Evolutionary conservation across 2,888 invertebrate species (phyloP), one percentile per base, ranked within the genome.

Genomic region (Hemicrepidius hirtus): DNA sequence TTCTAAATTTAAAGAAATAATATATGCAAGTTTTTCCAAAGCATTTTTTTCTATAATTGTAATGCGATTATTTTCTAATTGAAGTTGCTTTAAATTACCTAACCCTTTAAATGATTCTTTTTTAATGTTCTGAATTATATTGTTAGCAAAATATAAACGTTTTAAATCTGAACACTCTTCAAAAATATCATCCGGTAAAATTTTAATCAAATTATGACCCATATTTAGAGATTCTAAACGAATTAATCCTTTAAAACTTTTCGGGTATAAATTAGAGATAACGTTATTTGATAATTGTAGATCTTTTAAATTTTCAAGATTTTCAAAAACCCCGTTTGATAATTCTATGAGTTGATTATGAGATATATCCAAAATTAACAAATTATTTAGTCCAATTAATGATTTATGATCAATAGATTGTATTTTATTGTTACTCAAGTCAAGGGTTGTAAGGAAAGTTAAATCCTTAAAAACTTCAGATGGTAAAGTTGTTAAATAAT

Each of bases 81-180:
- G n/a, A 7, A 70, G n/a, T 16, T 46, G 37, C 59, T 70, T 21
- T 40, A 70, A 24, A 46, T 65, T 70, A 3, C 12, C 20, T n/a
- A 59, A 10, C 18, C 57, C 40, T 20, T 57, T 59, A 5, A 70
- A 16, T 4, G 53, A 13, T 7, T 46, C 35, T 18, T 12, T 12
- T 9, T 20, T 24, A 12, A 70, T 9, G 13, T 13, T 16, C 16
- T 35, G 10, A 6, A 70, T n/a, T 46, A 35, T 20, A 18, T 70
- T 70, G 21, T 18, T 18, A n/a, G 6, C 41, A 21, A 64, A 55
- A 3, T 7, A 1, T 12, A 70, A 12, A 3, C 40, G 21, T 7
- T 55, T 55, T 5, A 70, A 24, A 0, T 64, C 18, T 7, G 9
- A 16, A 12, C 28, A 37, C 4, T 63, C 46, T 6, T 37, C 6